phyloP scores from a whole-genome alignment of 1,140 invertebrate genomes.

The Meloidogyne exigua region DNA sequence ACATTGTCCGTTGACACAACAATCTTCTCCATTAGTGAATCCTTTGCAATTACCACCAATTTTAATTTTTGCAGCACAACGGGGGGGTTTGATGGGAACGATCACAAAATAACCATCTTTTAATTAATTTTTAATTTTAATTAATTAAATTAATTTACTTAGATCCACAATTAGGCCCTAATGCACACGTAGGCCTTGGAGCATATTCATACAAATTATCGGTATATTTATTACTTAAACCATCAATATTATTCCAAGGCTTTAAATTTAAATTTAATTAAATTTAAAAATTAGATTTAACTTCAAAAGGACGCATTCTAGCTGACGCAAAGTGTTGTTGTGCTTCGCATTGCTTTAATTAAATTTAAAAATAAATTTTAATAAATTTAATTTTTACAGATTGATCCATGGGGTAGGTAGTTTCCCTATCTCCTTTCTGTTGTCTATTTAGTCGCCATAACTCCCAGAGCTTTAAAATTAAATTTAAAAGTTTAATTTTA shows the following conservation, averaged over 20 bases:
- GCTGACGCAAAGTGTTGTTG: slow-evolving; percentile 60
- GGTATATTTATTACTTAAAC: slow-evolving; percentile 61
- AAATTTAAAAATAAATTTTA: slow-evolving; percentile 11
- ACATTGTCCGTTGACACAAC: slow-evolving; percentile 20
- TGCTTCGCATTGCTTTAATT: slow-evolving; percentile 46
- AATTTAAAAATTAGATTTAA: slow-evolving; percentile 30
- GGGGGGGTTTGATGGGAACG: slow-evolving; percentile 27
- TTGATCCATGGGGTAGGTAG: slow-evolving; percentile 20
- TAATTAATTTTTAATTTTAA: not conserved
- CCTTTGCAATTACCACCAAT: slow-evolving; percentile 46
- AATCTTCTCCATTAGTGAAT: slow-evolving; percentile 16
- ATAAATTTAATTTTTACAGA: not conserved
- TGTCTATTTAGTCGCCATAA: slow-evolving; percentile 1
- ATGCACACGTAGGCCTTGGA: slow-evolving; percentile 69
- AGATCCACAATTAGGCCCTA: slow-evolving; percentile 80
- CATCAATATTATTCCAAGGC: slow-evolving; percentile 34
- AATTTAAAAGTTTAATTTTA: slow-evolving; percentile 13
- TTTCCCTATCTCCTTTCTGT: slow-evolving; percentile 4
- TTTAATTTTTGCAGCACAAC: slow-evolving; percentile 53
- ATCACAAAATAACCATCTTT: slow-evolving; percentile 52
- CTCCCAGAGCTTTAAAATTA: slow-evolving; percentile 19
- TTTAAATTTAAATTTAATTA: not conserved
- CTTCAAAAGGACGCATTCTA: slow-evolving; percentile 57
- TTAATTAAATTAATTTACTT: not conserved
- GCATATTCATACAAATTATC: slow-evolving; percentile 59